Evolutionary conservation across 2,888 invertebrate species (phyloP), one percentile per base, ranked within the genome.

Genomic region (Autographa gamma): DNA sequence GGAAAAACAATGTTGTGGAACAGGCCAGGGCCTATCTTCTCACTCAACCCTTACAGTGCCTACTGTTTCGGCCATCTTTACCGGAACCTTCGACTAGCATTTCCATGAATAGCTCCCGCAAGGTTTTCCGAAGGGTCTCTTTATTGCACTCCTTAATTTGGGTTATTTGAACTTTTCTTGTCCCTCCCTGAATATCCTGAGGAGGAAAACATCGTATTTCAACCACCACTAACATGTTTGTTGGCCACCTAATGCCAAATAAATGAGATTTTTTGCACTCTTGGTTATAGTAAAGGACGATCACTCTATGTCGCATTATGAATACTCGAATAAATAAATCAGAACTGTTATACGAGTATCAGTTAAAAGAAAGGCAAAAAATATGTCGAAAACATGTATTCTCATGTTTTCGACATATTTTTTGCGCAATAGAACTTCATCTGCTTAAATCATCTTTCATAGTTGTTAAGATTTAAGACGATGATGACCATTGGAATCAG

Each of bases 81-180:
- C 86, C 79, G 86, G 83, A 88, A 88, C 88, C 86, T 90, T 89
- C 88, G 86, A 86, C 88, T 86, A 88, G 89, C 90, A 89, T 93
- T 92, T 90, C 88, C 92, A 90, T 89, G 91, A 93, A 93, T 92
- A 85, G 90, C 88, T 91, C 92, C 92, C 91, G 87, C 89, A 92
- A 91, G 92, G 90, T 89, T 89, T 90, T 90, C 85, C 88, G 84
- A 91, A 91, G 90, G 92, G 92, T 91, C 90, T 87, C 89, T 92
- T 92, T 92, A 92, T 92, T 91, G 90, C 89, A 86, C 86, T 88
- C 90, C 90, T 93, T 93, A 92, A 92, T 93, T 92, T 90, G 86
- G 91, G 91, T 91, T 92, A 92, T 92, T 92, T 91, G 90, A 92
- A 92, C 90, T 92, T 91, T 91, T 89, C 90, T 90, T 88, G 88